Evolutionary conservation across 2,797 vertebrate genomes (phyloP).

Genomic region (Chromobotia macracanthus): DNA sequence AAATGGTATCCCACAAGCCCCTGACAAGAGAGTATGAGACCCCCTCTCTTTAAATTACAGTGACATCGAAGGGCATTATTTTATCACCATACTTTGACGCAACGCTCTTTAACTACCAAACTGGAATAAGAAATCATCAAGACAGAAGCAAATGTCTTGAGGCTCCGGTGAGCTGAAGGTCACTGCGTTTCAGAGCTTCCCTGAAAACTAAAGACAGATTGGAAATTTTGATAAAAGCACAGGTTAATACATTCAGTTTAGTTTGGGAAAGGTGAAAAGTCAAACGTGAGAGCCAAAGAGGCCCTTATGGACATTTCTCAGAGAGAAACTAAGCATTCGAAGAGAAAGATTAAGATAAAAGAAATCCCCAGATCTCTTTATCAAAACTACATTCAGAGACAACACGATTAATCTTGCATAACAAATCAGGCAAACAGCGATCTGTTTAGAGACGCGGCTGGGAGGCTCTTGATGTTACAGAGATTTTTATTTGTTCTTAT

Average conservation of each 20-base stretch:
- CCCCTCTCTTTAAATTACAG: constrained; percentile 75
- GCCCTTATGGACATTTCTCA: neutral
- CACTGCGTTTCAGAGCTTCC: constrained; percentile 75
- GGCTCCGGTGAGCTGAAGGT: constrained; percentile 80
- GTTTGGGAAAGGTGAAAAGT: constrained; percentile 56
- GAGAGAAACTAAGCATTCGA: neutral
- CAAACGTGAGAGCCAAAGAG: constrained; percentile 23
- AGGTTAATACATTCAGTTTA: constrained; percentile 77
- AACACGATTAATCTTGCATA: constrained; percentile 45
- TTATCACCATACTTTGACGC: constrained; percentile 68
- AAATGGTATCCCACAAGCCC: constrained; percentile 25
- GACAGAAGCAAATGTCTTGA: constrained; percentile 83
- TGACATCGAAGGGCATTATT: constrained; percentile 72
- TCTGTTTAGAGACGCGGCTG: constrained; percentile 3
- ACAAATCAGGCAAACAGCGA: constrained; percentile 45
- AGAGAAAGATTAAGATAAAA: neutral
- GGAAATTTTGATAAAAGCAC: constrained; percentile 58
- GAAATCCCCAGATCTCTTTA: constrained; percentile 55
- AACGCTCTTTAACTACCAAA: constrained; percentile 84
- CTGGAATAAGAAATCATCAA: constrained; percentile 95
- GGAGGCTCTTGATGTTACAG: constrained; percentile 5
- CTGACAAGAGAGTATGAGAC: constrained; percentile 24
- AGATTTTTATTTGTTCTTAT: constrained; percentile 37
- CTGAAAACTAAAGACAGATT: constrained; percentile 66
- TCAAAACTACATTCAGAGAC: constrained; percentile 41